Evolutionary conservation across 2,888 invertebrate species (phyloP).

Genomic region (Punctoribates punctum): DNA sequence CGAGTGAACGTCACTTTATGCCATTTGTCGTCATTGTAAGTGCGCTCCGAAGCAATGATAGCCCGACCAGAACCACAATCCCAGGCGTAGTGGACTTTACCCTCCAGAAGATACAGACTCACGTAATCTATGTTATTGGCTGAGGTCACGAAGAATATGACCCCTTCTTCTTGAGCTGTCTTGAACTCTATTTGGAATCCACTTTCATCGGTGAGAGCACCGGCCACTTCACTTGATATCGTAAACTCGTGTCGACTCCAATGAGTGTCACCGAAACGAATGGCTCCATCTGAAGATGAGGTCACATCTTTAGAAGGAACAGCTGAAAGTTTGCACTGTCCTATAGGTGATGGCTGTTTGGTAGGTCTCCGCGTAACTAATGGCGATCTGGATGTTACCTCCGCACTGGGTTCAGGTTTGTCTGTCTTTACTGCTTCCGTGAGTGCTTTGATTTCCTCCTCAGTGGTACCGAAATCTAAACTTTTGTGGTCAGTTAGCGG

Average conservation of each 20-base stretch:
- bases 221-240: constrained; percentile 42
- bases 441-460: constrained; percentile 3
- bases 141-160: constrained; percentile 73
- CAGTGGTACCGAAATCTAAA: not conserved
- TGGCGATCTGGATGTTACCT: not conserved
- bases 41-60: constrained; percentile 59
- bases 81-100: constrained; percentile 68
- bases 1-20: constrained; percentile 68
- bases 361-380: not conserved
- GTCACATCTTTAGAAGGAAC: constrained; percentile 59
- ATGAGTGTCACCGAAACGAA: constrained; percentile 48
- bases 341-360: constrained; percentile 49
- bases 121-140: constrained; percentile 65
- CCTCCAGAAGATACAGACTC: constrained; percentile 69
- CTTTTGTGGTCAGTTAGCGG: constrained; percentile 46
- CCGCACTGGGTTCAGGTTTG: not conserved
- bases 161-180: constrained; percentile 63
- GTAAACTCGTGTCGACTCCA: constrained; percentile 46
- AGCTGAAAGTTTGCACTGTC: constrained; percentile 59
- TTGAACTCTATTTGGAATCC: constrained; percentile 47
- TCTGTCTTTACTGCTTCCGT: constrained; percentile 1
- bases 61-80: constrained; percentile 67
- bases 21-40: constrained; percentile 73
- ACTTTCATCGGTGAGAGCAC: constrained; percentile 45
- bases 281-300: constrained; percentile 55